These are phyloP conservation scores for Trichonephila clavipes DNA, from an alignment of 1,140 invertebrate species.

Conservation along the genomic window DNA sequence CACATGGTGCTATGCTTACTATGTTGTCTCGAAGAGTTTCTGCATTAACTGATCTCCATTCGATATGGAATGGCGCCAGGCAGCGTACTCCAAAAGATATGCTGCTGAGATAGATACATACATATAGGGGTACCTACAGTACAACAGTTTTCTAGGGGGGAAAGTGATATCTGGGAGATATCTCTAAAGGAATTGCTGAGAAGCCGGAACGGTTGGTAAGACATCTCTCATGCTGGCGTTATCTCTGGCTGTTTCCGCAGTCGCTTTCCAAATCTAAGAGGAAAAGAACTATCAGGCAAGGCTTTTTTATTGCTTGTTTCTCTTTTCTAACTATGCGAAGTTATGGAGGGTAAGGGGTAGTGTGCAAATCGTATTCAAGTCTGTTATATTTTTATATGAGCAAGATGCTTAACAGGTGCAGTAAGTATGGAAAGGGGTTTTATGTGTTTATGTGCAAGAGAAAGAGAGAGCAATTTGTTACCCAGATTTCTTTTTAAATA, in stretches of 20 bases:
- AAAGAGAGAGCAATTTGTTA: constrained; percentile 25
- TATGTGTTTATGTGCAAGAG: not conserved
- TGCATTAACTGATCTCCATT: constrained; percentile 53
- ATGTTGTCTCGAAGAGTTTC: constrained; percentile 1
- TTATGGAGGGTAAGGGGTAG: not conserved
- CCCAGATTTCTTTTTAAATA: not conserved
- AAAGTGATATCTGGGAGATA: constrained; percentile 48
- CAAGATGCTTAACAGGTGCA: constrained; percentile 69
- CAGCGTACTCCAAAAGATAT: constrained; percentile 54
- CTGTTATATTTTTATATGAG: constrained; percentile 62
- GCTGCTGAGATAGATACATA: constrained; percentile 47
- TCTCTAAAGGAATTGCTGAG: constrained; percentile 64
- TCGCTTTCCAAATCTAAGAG: constrained; percentile 18
- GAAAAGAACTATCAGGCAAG: constrained; percentile 23
- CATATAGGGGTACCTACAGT: constrained; percentile 49
- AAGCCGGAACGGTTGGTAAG: constrained; percentile 42
- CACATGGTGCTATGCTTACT: not conserved
- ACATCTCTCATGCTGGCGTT: constrained; percentile 64
- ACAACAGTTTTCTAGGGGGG: constrained; percentile 28
- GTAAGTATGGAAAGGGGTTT: constrained; percentile 40
- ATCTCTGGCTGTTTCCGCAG: constrained; percentile 55
- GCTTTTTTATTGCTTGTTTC: constrained; percentile 31
- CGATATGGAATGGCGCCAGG: constrained; percentile 56
- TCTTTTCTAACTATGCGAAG: not conserved
- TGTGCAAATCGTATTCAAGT: not conserved